Evolutionary conservation across 2,113 vertebrate genomes (phyloP).

Genomic region (Poecilia latipinna): DNA sequence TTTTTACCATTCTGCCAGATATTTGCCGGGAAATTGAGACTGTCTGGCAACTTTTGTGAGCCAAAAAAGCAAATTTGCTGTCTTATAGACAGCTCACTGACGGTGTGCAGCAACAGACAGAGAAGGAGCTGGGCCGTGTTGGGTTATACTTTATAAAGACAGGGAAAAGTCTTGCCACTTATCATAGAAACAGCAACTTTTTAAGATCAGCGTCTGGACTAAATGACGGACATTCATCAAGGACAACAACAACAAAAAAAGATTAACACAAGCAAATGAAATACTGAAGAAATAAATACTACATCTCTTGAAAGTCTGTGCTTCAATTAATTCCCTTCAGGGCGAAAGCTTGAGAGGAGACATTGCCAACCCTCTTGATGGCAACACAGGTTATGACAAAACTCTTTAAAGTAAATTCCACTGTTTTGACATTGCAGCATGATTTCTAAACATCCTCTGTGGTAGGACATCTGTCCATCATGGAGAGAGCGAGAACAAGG

Average conservation of each 20-base stretch:
- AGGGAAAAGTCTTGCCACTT: background rate
- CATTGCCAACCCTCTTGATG: background rate
- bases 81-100: background rate
- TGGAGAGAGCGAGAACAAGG: slow-evolving; percentile 35
- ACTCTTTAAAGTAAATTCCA: background rate
- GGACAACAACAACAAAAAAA: background rate
- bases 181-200: background rate
- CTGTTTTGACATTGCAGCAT: slow-evolving; percentile 20
- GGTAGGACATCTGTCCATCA: background rate
- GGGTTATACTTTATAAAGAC: background rate
- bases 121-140: too few relatives aligned
- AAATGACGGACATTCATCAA: background rate
- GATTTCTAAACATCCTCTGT: slow-evolving; percentile 39
- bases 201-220: background rate
- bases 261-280: background rate
- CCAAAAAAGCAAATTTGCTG: background rate
- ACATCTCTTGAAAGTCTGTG: background rate
- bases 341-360: background rate
- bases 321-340: background rate
- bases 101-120: background rate
- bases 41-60: background rate
- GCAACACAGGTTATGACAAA: background rate
- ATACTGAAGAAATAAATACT: background rate
- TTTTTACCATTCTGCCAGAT: too few relatives aligned
- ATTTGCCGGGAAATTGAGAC: too few relatives aligned